Conservation (phyloP, 2,888 invertebrate species). For the Girardia tigrina region DNA sequence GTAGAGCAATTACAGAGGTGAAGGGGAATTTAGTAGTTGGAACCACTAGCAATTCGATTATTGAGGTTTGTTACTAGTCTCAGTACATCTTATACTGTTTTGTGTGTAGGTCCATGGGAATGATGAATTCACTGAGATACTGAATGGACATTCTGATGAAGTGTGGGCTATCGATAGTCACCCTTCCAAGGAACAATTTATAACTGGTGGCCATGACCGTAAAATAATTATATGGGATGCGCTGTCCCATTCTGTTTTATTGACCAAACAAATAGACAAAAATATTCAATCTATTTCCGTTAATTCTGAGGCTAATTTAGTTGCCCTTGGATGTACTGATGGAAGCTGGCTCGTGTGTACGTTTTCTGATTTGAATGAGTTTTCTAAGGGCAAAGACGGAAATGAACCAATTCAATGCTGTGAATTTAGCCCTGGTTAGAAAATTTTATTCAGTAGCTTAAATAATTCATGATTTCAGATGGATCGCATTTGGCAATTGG, state of each 20-base stretch:
- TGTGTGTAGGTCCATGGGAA: neutral
- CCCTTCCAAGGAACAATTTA: conserved; percentile 68
- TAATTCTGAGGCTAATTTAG: conserved; percentile 54
- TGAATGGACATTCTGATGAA: conserved; percentile 71
- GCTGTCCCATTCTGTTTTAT: conserved; percentile 68
- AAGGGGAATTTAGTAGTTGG: conserved; percentile 66
- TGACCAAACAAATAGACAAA: conserved; percentile 77
- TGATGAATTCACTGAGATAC: conserved; percentile 43
- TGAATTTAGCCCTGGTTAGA: conserved; percentile 51
- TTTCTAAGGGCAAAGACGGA: conserved; percentile 43
- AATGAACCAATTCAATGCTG: conserved; percentile 50
- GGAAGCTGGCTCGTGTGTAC: conserved; percentile 65
- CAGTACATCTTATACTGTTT: neutral
- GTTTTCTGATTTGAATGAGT: conserved; percentile 52
- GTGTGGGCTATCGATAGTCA: conserved; percentile 72
- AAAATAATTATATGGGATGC: conserved; percentile 65
- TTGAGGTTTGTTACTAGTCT: neutral
- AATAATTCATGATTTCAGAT: conserved; percentile 53
- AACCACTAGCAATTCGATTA: conserved; percentile 57
- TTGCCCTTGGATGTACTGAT: conserved; percentile 64
- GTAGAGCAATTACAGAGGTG: conserved; percentile 69
- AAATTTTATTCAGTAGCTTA: neutral
- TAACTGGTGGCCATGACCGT: conserved; percentile 57
- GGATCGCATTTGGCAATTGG: conserved; percentile 68
- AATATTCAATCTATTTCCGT: conserved; percentile 69